Conservation (phyloP, 1,140 invertebrate species). For the Phymastichus coffea region DNA sequence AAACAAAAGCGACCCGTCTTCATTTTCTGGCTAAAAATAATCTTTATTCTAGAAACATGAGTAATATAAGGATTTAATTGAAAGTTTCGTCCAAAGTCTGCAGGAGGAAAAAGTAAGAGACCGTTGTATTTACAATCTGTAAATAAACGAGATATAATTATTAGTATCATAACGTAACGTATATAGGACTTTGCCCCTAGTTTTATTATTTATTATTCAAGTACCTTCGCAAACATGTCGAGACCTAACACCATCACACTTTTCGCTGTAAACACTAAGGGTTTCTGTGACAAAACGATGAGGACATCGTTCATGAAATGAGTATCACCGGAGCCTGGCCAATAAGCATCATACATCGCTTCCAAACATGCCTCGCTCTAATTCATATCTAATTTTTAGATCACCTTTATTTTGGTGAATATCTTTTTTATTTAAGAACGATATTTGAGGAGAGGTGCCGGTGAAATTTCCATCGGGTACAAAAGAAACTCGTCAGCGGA, state of each 20-base stretch:
- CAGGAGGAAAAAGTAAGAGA: constrained; percentile 13
- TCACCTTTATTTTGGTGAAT: too few relatives aligned
- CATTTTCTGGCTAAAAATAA: neutral
- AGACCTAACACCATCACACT: neutral
- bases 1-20: neutral
- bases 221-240: neutral
- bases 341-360: neutral
- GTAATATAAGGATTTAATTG: neutral
- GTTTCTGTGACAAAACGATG: neutral
- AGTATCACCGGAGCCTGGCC: neutral
- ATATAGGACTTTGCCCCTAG: too few relatives aligned
- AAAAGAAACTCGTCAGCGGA: too few relatives aligned
- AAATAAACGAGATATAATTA: neutral
- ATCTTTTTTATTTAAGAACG: too few relatives aligned
- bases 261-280: neutral
- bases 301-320: neutral
- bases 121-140: constrained; percentile 6
- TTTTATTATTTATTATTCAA: neutral
- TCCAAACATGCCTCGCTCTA: neutral
- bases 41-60: neutral
- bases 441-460: too few relatives aligned
- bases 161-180: too few relatives aligned
- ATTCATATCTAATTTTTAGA: too few relatives aligned
- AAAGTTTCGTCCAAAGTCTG: constrained; percentile 1
- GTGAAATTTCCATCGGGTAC: too few relatives aligned